A percentile compares a stretch with the other conserved stretches of the same genome.
Conservation (phyloP, 1,140 invertebrate species). For the Trypoxylus dichotomus region DNA sequence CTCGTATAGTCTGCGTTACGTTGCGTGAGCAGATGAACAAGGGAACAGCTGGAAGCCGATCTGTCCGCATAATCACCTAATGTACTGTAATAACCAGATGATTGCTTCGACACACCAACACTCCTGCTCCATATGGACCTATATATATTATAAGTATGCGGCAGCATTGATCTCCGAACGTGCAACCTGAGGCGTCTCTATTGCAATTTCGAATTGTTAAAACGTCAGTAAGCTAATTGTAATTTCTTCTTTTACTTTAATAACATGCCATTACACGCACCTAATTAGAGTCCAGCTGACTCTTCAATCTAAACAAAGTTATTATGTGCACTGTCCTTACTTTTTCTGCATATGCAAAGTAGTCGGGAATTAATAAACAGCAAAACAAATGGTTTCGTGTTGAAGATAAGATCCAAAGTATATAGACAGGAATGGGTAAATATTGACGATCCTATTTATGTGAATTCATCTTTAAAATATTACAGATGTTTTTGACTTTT, state of each 20-base stretch:
- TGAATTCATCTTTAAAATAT: too few relatives aligned
- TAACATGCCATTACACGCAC: background rate
- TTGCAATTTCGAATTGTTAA: slow-evolving; percentile 11
- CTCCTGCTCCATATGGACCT: slow-evolving; percentile 17
- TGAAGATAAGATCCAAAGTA: too few relatives aligned
- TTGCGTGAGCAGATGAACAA: slow-evolving; percentile 20
- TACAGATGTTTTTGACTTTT: too few relatives aligned
- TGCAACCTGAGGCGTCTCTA: background rate
- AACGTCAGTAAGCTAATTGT: background rate
- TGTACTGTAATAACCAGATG: slow-evolving; percentile 22
- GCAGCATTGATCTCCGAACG: background rate
- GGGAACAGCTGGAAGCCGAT: slow-evolving; percentile 20
- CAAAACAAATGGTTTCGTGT: too few relatives aligned
- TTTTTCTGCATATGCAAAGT: too few relatives aligned
- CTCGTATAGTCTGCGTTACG: background rate
- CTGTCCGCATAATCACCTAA: slow-evolving; percentile 17
- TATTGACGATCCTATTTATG: too few relatives aligned
- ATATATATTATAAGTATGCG: background rate
- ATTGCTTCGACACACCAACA: background rate
- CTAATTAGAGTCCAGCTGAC: slow-evolving; percentile 1
- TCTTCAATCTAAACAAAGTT: slow-evolving; percentile 14
- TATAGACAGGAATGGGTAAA: too few relatives aligned
- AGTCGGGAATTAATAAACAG: too few relatives aligned
- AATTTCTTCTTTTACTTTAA: slow-evolving; percentile 15
- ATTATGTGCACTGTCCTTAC: background rate